Conservation (phyloP, 2,113 vertebrate genomes). For the Spheniscus mendiculus region DNA sequence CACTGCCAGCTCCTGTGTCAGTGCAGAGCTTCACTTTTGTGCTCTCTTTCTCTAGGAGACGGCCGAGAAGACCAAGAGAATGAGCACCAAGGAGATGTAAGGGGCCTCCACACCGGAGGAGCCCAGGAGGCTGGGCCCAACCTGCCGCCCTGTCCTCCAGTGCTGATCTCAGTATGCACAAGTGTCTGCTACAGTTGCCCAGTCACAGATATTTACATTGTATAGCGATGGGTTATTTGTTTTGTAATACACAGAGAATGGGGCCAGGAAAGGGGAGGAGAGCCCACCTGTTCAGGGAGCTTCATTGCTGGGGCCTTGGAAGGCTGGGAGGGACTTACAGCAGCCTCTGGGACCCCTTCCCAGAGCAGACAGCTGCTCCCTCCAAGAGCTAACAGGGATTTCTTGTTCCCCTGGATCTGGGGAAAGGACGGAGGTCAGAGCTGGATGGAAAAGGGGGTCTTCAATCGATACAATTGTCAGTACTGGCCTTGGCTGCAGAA, state of each 20-base stretch:
- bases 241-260: constrained; percentile 74
- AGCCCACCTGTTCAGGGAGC: constrained; percentile 53
- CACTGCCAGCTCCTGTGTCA: neutral
- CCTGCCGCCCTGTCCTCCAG: constrained; percentile 58
- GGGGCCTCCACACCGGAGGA: constrained; percentile 33
- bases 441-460: constrained; percentile 8
- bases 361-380: neutral
- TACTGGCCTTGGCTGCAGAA: neutral
- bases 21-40: neutral
- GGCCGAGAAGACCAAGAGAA: constrained; percentile 88
- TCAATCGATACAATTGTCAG: neutral
- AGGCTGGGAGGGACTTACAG: constrained; percentile 2
- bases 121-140: constrained; percentile 24
- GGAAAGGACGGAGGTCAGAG: constrained; percentile 28
- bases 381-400: neutral
- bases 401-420: neutral
- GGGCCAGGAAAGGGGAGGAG: constrained; percentile 51
- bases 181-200: constrained; percentile 69
- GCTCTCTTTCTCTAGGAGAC: constrained; percentile 83
- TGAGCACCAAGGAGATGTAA: constrained; percentile 92
- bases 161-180: constrained; percentile 68
- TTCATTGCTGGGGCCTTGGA: constrained; percentile 52
- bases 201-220: constrained; percentile 80
- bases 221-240: constrained; percentile 74
- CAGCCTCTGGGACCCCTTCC: neutral